Conservation (phyloP, 2,888 invertebrate genomes). For the Stictocephala bisonia region DNA sequence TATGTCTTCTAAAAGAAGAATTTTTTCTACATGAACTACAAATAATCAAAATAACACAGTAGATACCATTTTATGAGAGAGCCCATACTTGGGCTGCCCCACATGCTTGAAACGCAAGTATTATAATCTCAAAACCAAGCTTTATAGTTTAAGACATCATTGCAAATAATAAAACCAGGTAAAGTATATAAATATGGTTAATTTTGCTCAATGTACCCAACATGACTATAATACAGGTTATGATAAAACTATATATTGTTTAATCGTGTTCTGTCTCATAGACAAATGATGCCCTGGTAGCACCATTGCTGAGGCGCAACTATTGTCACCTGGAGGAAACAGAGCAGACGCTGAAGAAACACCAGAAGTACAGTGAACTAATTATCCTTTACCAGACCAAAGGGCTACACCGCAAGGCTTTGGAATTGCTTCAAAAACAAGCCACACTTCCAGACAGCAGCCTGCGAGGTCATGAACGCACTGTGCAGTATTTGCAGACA, state of each 20-base stretch:
- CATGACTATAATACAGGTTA: too few species aligned
- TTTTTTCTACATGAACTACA: too few species aligned
- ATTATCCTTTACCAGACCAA: conserved; percentile 96
- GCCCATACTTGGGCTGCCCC: too few species aligned
- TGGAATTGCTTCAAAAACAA: conserved; percentile 86
- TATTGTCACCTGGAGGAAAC: conserved; percentile 95
- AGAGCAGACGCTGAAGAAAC: conserved; percentile 86
- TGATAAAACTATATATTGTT: too few species aligned
- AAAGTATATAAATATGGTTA: too few species aligned
- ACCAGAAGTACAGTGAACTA: conserved; percentile 91
- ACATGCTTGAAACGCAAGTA: too few species aligned
- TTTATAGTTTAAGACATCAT: conserved; percentile 29
- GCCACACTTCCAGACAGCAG: conserved; percentile 77
- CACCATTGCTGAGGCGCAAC: conserved; percentile 89
- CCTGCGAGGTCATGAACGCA: conserved; percentile 82
- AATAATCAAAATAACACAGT: too few species aligned
- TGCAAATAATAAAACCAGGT: neutral
- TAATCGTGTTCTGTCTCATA: too few species aligned
- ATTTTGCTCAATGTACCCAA: too few species aligned
- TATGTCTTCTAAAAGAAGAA: too few species aligned
- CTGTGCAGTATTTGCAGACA: conserved; percentile 91
- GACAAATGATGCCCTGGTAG: conserved; percentile 96
- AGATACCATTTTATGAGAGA: too few species aligned
- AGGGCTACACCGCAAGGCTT: conserved; percentile 90
- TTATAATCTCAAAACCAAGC: neutral